phyloP scores from a whole-genome alignment of 2,113 vertebrate genomes.

The Shinisaurus crocodilurus region DNA sequence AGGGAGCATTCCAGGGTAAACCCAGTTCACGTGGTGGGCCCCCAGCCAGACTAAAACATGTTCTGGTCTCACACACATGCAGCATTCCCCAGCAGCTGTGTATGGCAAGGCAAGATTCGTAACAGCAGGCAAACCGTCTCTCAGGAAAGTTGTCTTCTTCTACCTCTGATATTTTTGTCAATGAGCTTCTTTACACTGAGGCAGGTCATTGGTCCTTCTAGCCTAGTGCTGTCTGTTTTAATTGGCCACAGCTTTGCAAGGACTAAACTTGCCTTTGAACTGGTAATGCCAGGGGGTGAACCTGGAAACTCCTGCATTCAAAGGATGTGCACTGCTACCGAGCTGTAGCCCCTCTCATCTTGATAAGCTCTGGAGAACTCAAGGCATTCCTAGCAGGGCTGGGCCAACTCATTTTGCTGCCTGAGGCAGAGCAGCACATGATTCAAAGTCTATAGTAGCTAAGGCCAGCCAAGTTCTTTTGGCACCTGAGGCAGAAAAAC shows the following conservation, averaged over 20 bases:
- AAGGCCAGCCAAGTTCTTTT: no score
- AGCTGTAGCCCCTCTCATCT: no score
- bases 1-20: not conserved
- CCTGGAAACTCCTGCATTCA: no score
- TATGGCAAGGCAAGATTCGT: no score
- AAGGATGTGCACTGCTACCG: no score
- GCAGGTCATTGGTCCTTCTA: not conserved
- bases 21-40: not conserved
- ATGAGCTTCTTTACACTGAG: not conserved
- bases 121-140: not conserved
- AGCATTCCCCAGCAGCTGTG: not conserved
- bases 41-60: not conserved
- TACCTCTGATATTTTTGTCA: not conserved
- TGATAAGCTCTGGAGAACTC: no score
- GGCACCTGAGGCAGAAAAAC: not conserved
- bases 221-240: not conserved
- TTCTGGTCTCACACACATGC: not conserved
- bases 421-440: no score
- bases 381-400: no score
- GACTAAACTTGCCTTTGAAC: not conserved
- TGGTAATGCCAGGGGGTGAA: not conserved
- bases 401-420: no score
- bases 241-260: not conserved
- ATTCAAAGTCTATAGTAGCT: no score
- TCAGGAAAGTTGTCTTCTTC: not conserved